Percentiles rank a stretch among this genome's conserved stretches.
Evolutionary conservation across 2,888 invertebrate species (phyloP).

Genomic region (Cepaea hortensis): DNA sequence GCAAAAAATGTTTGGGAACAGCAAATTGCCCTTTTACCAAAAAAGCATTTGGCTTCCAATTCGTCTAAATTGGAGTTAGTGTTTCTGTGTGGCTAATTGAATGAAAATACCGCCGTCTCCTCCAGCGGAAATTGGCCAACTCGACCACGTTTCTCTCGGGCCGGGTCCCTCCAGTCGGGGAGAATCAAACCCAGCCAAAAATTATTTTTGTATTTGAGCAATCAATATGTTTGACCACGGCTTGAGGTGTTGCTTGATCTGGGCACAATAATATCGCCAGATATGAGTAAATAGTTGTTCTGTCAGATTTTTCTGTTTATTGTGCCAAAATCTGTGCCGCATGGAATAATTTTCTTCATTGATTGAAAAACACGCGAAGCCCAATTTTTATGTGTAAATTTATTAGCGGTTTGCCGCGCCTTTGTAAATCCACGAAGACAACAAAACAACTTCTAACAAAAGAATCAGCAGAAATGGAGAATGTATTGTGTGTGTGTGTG

Average conservation of each 20-base stretch:
- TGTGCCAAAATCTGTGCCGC: background rate
- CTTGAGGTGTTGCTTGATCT: background rate
- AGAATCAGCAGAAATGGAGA: background rate
- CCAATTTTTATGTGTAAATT: background rate
- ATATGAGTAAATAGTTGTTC: conserved; percentile 23
- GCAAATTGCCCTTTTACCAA: conserved; percentile 11
- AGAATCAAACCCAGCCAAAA: conserved; percentile 21
- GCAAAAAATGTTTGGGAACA: conserved; percentile 33
- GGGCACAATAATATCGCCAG: conserved; percentile 8
- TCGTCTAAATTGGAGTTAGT: conserved; percentile 36
- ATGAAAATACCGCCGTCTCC: conserved; percentile 42
- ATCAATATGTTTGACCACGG: conserved; percentile 2
- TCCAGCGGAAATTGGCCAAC: conserved; percentile 46
- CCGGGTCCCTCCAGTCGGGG: conserved; percentile 15
- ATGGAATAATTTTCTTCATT: background rate
- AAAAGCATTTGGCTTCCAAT: conserved; percentile 31
- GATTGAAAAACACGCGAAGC: background rate
- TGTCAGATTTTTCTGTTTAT: conserved; percentile 21
- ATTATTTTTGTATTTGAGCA: conserved; percentile 14
- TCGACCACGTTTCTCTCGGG: conserved; percentile 44
- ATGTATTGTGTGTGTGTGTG: too few species aligned
- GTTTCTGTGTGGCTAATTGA: conserved; percentile 30
- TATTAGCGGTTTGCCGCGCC: background rate
- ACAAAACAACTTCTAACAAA: background rate
- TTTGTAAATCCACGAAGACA: background rate